Conservation (phyloP, 2,113 vertebrate genomes). For the Catharus minimus region DNA sequence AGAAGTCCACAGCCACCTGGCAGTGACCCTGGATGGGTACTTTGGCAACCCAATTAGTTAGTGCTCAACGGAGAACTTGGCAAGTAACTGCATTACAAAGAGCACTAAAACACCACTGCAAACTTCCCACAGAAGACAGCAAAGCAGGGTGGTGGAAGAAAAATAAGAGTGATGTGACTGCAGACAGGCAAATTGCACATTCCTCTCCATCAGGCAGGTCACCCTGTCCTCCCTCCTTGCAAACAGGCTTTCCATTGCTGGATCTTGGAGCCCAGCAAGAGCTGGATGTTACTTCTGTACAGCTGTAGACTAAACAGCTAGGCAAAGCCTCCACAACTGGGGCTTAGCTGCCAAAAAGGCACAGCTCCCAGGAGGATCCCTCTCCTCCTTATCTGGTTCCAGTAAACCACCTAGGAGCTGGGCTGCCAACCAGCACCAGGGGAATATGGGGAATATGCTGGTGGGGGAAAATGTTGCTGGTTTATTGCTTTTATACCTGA, state of each 20-base stretch:
- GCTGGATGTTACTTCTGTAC: not conserved
- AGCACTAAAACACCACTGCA: not conserved
- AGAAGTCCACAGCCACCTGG: not conserved
- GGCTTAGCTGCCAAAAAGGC: not conserved
- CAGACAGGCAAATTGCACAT: not conserved
- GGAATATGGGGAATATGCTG: fast-evolving
- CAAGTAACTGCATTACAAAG: not conserved
- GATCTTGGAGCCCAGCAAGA: not conserved
- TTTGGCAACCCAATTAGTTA: fast-evolving
- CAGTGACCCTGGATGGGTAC: not conserved
- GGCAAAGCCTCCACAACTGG: not conserved
- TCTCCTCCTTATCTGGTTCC: not conserved
- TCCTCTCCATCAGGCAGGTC: conserved; percentile 21
- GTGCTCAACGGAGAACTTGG: not conserved
- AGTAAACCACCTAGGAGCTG: not conserved
- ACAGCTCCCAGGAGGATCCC: not conserved
- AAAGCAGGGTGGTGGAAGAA: not conserved
- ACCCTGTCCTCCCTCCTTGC: not conserved
- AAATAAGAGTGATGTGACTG: not conserved
- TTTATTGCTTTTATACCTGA: not conserved
- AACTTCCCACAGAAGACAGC: not conserved
- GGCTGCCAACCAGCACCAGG: not conserved
- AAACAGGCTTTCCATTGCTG: not conserved
- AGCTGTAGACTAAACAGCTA: conserved; percentile 41
- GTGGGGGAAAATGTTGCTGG: fast-evolving